Evolutionary conservation across 2,888 invertebrate genomes (phyloP), one percentile per base, ranked within the genome.

Genomic region (Pandemis corylana): DNA sequence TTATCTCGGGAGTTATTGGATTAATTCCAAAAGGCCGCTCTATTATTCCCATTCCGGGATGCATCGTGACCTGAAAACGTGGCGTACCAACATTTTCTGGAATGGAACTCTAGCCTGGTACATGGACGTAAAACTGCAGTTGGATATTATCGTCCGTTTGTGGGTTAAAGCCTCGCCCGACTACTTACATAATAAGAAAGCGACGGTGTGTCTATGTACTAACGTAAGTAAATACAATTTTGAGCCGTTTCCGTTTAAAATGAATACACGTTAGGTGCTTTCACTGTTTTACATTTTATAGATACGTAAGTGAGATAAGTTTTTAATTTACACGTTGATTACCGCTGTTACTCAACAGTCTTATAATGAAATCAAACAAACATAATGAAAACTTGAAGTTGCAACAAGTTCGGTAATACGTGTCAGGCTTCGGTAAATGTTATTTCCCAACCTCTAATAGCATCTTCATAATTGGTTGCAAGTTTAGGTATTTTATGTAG

Each of bases 141-240:
- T 56, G 15, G 53, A n/a, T 56, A 56, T 20, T 56, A 56, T 15
- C 12, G 65, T 28, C 51, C 20, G 68, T 36, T n/a, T 13, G 15
- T 68, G 51, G 12, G 36, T 62, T 63, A 68, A 68, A 69, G 74
- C 65, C 65, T 66, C 53, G 9, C 42, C 65, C 42, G 69, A 12
- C 72, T 44, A 15, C 67, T 90, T 87, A 85, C 78, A 80, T 85
- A 89, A 90, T 77, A 87, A 82, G 88, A 90, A 90, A 90, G 90
- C 86, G 85, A 13, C 63, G 36, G 84, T 83, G 80, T 81, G 83
- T 84, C 84, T 85, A 84, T 84, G 85, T 77, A 83, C 85, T 85
- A 87, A 86, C 69, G 85, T 84, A 86, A 87, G 87, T 84, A 83
- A 79, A 85, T 80, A 78, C 82, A 78, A 79, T 81, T 84, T 76